A percentile compares a stretch with the other conserved stretches of the same genome.
These are phyloP conservation scores for Parthenolecanium corni DNA, from an alignment of 2,888 invertebrate genomes.

Conservation along the genomic window DNA sequence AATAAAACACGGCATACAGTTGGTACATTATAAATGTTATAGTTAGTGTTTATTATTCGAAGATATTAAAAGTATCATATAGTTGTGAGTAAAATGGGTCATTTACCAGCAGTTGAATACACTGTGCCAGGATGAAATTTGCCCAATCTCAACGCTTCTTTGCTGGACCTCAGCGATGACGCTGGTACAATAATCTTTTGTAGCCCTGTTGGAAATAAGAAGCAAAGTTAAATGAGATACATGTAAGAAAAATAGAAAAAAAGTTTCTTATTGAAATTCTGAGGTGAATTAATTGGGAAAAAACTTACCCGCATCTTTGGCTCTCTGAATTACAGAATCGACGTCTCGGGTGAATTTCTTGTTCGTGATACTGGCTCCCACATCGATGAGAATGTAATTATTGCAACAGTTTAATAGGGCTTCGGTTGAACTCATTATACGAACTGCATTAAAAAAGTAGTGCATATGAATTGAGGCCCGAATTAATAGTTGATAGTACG, in stretches of 20 bases:
- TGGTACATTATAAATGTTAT: too few relatives aligned
- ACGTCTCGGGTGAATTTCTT: constrained; percentile 86
- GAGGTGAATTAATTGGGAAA: background rate
- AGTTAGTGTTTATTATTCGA: background rate
- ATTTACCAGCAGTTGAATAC: constrained; percentile 75
- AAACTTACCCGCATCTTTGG: constrained; percentile 71
- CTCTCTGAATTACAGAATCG: constrained; percentile 80
- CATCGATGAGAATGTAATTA: constrained; percentile 82
- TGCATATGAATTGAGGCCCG: too few relatives aligned
- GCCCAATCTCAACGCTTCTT: constrained; percentile 78
- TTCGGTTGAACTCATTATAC: background rate
- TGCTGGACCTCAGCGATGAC: constrained; percentile 75
- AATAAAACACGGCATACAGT: too few relatives aligned
- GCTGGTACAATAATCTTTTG: constrained; percentile 91
- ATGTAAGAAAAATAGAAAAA: background rate
- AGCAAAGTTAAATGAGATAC: too few relatives aligned
- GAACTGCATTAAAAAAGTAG: too few relatives aligned
- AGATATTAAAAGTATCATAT: background rate
- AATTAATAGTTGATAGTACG: too few relatives aligned
- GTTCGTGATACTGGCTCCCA: constrained; percentile 85
- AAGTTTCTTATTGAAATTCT: background rate
- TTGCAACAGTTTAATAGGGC: constrained; percentile 46
- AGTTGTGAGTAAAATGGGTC: background rate
- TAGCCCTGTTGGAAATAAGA: constrained; percentile 51
- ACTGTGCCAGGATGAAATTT: constrained; percentile 80